Evolutionary conservation across 2,888 invertebrate genomes (phyloP).

Genomic region (Orthonychiurus folsomi): DNA sequence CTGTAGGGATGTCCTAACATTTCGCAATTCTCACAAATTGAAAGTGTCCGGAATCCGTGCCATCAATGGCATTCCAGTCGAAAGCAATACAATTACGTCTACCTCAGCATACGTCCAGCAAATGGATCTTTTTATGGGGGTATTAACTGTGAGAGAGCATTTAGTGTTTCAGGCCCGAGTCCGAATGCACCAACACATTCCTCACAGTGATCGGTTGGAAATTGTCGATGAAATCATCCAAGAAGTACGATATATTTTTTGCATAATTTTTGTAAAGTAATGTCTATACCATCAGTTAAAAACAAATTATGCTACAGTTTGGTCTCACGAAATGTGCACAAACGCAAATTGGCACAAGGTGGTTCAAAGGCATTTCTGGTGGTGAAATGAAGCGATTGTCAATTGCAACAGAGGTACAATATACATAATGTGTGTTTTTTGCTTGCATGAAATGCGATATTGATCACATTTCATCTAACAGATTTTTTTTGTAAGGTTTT

Average conservation of each 20-base stretch:
- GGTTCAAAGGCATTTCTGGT: slow-evolving; percentile 86
- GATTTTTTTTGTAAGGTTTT: slow-evolving; percentile 43
- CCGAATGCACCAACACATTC: slow-evolving; percentile 70
- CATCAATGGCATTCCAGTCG: slow-evolving; percentile 66
- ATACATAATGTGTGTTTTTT: neutral
- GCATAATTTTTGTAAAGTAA: slow-evolving; percentile 41
- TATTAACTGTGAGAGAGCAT: slow-evolving; percentile 80
- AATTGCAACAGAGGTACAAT: slow-evolving; percentile 81
- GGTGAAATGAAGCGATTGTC: slow-evolving; percentile 92
- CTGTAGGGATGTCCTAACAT: slow-evolving; percentile 79
- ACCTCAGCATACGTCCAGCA: slow-evolving; percentile 88
- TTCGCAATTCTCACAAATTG: slow-evolving; percentile 57
- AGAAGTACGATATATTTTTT: slow-evolving; percentile 57
- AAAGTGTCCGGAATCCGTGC: slow-evolving; percentile 53
- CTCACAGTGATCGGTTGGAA: slow-evolving; percentile 61
- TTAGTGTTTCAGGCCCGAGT: slow-evolving; percentile 67
- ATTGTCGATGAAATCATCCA: slow-evolving; percentile 78
- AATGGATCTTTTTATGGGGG: slow-evolving; percentile 84
- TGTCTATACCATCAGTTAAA: neutral
- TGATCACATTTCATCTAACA: neutral
- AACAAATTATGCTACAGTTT: slow-evolving; percentile 59
- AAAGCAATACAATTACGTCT: slow-evolving; percentile 59
- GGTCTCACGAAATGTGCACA: slow-evolving; percentile 81
- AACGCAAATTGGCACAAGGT: slow-evolving; percentile 80
- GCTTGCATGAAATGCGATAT: too few species aligned